Base-by-base conservation (phyloP, 2,797 vertebrate species). In the Sus cebifrons region DNA sequence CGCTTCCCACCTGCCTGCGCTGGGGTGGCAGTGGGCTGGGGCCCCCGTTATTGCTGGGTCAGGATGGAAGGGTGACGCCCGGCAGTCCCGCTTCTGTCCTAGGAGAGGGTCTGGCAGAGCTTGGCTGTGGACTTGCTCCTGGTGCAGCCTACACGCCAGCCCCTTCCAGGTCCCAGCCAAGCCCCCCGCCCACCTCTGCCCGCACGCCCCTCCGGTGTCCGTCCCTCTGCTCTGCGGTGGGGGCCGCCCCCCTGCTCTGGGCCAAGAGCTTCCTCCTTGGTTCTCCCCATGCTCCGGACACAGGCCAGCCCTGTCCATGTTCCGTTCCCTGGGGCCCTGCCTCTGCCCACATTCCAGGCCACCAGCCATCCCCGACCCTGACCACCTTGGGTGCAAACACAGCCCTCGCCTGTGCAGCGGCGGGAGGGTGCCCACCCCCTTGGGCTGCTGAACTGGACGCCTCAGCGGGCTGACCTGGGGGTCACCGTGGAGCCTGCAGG, bases 41-140 rank as follows among this genome's bases (percentile, higher is more conserved):
- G 68, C 21, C 13, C 0, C 18, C 29, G 1, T 49, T 18, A 0
- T 49, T 36, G 62, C 56, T 13, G 18, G 20, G 36, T 56, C 18
- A 1, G 9, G 18, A 11, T 1, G 15, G 36, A 23, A 74, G 56
- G 27, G 13, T 49, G 56, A 2, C 0, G 2, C 3, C 17, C 3
- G 0, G 65, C 21, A 6, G 36, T 32, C 83, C 5, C 32, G 64
- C 27, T 21, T 32, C 83, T 1, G 7, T 6, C 49, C 52, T 3
- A 15, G 49, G 23, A 25, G 49, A 36, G n/a, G 21, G 21, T 7
- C 70, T 32, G 20, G 75, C 18, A 15, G 56, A 74, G 70, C 17
- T 2, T 25, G 36, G 25, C 25, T 6, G 54, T 2, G 18, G 23
- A 56, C 29, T 56, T 17, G 10, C 11, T 1, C 14, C 54, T 15